Percentiles rank a stretch among this genome's conserved stretches.
These are phyloP conservation scores for Myotis yumanensis DNA, from an alignment of 2,113 vertebrate species.

Conservation along the genomic window DNA sequence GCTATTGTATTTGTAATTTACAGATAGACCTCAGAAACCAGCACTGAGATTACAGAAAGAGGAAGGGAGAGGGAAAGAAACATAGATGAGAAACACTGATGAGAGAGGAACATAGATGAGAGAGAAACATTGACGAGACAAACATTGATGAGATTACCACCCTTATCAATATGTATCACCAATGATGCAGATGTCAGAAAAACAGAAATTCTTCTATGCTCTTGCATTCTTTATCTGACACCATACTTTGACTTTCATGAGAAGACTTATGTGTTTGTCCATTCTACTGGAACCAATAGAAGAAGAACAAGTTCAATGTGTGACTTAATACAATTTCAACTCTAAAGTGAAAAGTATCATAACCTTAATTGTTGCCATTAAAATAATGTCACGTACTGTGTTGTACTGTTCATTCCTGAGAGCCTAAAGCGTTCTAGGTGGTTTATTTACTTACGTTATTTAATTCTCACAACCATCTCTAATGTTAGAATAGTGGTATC, in stretches of 20 bases:
- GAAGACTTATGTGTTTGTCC: neutral
- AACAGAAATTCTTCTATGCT: neutral
- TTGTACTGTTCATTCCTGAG: neutral
- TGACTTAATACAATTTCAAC: neutral
- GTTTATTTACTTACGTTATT: neutral
- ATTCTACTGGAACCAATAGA: neutral
- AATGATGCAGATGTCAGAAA: neutral
- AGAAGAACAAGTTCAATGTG: neutral
- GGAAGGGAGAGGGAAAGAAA: no score
- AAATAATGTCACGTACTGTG: neutral
- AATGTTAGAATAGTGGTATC: neutral
- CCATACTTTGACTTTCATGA: neutral
- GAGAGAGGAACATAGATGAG: no score
- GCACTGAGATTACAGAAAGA: neutral
- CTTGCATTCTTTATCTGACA: neutral
- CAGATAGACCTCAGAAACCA: neutral
- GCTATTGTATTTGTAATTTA: neutral
- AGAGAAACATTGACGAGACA: no score
- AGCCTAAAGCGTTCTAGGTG: neutral
- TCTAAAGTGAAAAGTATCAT: neutral
- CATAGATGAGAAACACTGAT: no score
- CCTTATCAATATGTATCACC: neutral
- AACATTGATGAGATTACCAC: no score
- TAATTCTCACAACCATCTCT: neutral
- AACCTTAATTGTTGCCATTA: neutral